A percentile compares a stretch with the other conserved stretches of the same genome.
Evolutionary conservation across 2,113 vertebrate species (phyloP).

Genomic region (Ictidomys tridecemlineatus): DNA sequence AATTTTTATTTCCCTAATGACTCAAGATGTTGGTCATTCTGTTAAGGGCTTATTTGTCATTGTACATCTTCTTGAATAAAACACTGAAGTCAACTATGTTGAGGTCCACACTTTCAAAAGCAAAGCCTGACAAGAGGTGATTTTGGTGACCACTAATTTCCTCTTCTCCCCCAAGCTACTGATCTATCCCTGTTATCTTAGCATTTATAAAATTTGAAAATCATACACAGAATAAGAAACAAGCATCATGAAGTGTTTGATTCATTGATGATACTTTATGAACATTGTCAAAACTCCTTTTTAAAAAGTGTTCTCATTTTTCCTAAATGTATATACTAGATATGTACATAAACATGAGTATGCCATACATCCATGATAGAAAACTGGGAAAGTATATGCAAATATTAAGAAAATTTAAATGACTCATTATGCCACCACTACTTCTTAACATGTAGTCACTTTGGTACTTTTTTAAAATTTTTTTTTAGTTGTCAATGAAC

Average conservation of each 20-base stretch:
- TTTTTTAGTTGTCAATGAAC: too few relatives aligned
- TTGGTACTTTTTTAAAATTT: neutral
- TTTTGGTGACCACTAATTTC: neutral
- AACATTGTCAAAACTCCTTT: neutral
- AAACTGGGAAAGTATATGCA: neutral
- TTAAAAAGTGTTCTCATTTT: neutral
- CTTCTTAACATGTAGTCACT: slow-evolving; percentile 8
- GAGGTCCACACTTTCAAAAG: neutral
- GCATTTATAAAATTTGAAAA: slow-evolving; percentile 22
- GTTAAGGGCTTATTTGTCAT: neutral
- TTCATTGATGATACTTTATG: neutral
- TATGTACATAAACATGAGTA: too few relatives aligned
- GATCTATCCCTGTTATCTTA: neutral
- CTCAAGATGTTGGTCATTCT: neutral
- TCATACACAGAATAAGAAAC: neutral
- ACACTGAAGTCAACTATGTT: neutral
- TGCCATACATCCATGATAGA: neutral
- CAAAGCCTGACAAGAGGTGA: neutral
- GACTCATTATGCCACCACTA: neutral
- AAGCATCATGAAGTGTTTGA: neutral
- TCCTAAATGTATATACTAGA: neutral
- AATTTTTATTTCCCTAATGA: neutral
- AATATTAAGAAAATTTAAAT: neutral
- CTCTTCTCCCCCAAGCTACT: neutral
- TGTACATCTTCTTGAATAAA: neutral